A percentile compares a stretch with the other conserved stretches of the same genome.
Conservation (phyloP, 2,797 vertebrate species). For the Poecilia gillii region DNA sequence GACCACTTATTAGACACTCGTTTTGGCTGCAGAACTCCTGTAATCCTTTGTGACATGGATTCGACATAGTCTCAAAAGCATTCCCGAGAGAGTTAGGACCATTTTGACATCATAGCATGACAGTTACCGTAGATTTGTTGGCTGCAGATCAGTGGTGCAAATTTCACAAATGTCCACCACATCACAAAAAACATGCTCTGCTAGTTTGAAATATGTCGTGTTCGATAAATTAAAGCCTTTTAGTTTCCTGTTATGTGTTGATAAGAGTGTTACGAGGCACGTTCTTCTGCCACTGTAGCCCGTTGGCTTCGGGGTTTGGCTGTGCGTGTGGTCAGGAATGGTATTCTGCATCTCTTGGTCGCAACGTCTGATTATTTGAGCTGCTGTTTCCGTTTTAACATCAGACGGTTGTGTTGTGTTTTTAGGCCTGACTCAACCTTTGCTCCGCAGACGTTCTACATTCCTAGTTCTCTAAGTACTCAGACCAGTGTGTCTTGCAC, state of each 20-base stretch:
- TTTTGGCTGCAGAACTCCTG: neutral
- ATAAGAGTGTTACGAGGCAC: neutral
- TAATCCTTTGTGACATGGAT: neutral
- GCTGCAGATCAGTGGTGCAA: neutral
- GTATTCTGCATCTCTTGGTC: neutral
- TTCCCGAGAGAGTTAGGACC: neutral
- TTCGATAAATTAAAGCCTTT: neutral
- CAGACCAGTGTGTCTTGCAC: neutral
- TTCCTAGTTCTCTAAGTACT: neutral
- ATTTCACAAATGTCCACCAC: neutral
- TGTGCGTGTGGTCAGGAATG: neutral
- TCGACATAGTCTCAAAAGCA: neutral
- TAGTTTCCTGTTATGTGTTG: neutral
- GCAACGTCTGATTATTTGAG: too few species aligned
- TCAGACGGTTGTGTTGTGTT: neutral
- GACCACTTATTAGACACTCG: neutral
- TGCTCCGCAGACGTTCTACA: neutral
- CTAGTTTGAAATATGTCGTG: neutral
- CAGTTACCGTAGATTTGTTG: neutral
- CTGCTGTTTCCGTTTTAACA: too few species aligned
- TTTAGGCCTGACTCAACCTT: neutral
- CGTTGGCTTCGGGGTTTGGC: neutral
- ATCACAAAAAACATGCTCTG: neutral
- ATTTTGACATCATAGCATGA: neutral
- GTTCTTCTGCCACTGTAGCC: neutral